These are phyloP conservation scores for Drosophila austrosaltans DNA, from an alignment of 2,888 invertebrate species.

Conservation along the genomic window DNA sequence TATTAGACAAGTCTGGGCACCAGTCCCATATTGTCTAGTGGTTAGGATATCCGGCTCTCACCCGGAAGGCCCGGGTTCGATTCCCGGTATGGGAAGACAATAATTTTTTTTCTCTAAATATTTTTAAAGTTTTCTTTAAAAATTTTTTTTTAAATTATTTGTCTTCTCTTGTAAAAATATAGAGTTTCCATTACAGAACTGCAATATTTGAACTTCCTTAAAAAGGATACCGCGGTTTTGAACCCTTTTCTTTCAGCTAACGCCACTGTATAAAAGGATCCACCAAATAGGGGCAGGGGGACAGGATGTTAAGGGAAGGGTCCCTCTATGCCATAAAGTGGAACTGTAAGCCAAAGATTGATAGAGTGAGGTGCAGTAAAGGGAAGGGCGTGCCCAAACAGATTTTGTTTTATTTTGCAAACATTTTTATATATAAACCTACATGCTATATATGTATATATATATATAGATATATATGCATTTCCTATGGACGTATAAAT, in stretches of 20 bases:
- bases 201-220: background rate
- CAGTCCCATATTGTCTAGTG: conserved; percentile 83
- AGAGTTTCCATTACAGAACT: background rate
- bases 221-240: background rate
- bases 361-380: background rate
- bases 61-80: conserved; percentile 87
- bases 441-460: background rate
- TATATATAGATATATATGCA: background rate
- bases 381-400: conserved; percentile 9
- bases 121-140: background rate
- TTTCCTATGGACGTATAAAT: conserved; percentile 14
- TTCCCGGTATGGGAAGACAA: conserved; percentile 1
- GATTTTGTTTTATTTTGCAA: conserved; percentile 50
- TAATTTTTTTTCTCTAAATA: background rate
- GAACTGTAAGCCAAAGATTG: conserved; percentile 6
- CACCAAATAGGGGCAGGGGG: background rate
- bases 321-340: conserved; percentile 4
- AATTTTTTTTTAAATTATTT: background rate
- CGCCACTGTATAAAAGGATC: background rate
- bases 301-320: background rate
- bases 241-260: background rate
- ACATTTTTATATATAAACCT: conserved; percentile 33
- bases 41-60: conserved; percentile 84
- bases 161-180: too few species aligned
- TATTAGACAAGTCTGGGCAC: background rate